A percentile compares a stretch with the other conserved stretches of the same genome.
Conservation (phyloP, 2,113 vertebrate genomes). For the Irena cyanogastra region DNA sequence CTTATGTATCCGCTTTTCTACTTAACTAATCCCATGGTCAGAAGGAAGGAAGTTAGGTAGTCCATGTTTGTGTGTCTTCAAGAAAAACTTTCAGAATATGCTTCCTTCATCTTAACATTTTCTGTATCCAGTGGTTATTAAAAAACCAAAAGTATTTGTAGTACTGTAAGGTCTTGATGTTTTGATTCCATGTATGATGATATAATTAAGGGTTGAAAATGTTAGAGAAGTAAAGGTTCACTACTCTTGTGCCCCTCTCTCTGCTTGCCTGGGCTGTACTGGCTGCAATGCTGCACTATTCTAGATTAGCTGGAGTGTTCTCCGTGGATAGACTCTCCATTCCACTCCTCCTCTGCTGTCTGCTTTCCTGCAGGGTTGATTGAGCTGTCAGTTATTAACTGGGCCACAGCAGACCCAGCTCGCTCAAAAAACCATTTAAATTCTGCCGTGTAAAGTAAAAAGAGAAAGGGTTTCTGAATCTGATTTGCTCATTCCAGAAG, state of each 20-base stretch:
- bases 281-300: neutral
- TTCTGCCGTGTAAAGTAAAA: neutral
- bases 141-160: neutral
- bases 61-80: neutral
- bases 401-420: neutral
- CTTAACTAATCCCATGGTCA: neutral
- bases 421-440: neutral
- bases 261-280: neutral
- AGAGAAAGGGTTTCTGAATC: neutral
- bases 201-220: neutral
- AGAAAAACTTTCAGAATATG: neutral
- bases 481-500: neutral
- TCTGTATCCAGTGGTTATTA: neutral
- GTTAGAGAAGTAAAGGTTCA: neutral
- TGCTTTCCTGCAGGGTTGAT: neutral
- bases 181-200: neutral
- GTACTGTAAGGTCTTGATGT: neutral
- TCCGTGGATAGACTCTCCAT: neutral
- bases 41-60: neutral
- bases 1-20: neutral
- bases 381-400: neutral
- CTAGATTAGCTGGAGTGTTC: neutral
- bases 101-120: neutral
- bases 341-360: neutral
- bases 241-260: accelerated